phyloP scores from a whole-genome alignment of 2,113 vertebrate species.

The Catagonus wagneri region DNA sequence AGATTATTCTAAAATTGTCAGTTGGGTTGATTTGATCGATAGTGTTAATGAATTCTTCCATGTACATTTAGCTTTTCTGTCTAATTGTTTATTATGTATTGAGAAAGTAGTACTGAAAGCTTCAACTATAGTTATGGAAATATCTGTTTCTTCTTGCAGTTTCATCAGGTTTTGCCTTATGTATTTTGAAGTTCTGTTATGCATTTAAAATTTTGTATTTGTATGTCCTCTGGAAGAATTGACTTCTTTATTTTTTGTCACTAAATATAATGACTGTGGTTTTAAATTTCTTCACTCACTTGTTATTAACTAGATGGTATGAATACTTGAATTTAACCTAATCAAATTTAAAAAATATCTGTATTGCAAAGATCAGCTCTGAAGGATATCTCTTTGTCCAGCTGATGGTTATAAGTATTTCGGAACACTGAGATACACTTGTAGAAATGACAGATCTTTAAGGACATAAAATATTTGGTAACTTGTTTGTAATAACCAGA shows the following conservation, averaged over 20 bases:
- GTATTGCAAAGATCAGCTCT: slow-evolving; percentile 19
- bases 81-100: background rate
- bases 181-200: background rate
- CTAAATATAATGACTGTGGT: background rate
- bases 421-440: background rate
- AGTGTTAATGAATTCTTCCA: background rate
- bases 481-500: slow-evolving; percentile 55
- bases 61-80: background rate
- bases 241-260: background rate
- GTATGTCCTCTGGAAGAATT: background rate
- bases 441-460: slow-evolving; percentile 49
- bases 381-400: background rate
- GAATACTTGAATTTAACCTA: slow-evolving; percentile 12
- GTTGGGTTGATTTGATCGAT: background rate
- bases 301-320: background rate
- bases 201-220: background rate
- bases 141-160: background rate
- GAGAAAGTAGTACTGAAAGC: background rate
- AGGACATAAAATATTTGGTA: slow-evolving; percentile 39
- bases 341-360: background rate
- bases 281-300: background rate
- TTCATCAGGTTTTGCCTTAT: background rate
- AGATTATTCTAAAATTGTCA: too few species aligned
- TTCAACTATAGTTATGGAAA: background rate
- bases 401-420: slow-evolving; percentile 23